phyloP scores from a whole-genome alignment of 2,113 vertebrate species.

The Ploceus nigricollis region DNA sequence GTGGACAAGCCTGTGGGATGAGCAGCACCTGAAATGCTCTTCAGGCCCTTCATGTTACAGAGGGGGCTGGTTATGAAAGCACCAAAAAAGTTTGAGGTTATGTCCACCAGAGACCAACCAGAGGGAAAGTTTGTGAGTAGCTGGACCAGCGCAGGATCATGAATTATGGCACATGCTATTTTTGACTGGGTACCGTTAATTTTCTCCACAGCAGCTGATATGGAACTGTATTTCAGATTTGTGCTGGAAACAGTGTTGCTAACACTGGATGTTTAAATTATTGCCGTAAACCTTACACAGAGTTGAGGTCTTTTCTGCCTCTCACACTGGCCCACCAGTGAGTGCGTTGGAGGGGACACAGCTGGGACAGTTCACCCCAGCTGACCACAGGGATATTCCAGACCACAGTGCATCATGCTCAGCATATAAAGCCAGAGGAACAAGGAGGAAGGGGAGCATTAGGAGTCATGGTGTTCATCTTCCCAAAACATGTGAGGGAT shows the following conservation, averaged over 20 bases:
- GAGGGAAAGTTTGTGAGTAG: not conserved
- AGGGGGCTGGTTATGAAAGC: not conserved
- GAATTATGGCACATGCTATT: rapidly evolving
- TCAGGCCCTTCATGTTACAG: not conserved
- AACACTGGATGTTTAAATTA: not conserved
- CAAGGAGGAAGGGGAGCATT: not conserved
- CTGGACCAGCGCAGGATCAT: rapidly evolving
- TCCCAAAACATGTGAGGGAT: not conserved
- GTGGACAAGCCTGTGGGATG: not conserved
- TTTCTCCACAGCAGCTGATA: not conserved
- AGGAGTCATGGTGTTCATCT: not conserved
- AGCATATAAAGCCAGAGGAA: not conserved
- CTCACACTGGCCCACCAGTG: not conserved
- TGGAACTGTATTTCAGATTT: not conserved
- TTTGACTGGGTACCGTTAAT: not conserved
- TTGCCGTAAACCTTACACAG: not conserved
- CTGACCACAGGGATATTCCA: not conserved
- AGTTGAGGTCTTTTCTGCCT: not conserved
- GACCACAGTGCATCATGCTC: not conserved
- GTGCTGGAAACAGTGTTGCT: not conserved
- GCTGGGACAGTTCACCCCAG: not conserved
- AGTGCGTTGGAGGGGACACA: not conserved
- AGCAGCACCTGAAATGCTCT: not conserved
- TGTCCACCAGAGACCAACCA: not conserved
- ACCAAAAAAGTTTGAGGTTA: not conserved